Evolutionary conservation across 2,888 invertebrate genomes (phyloP).

Genomic region (Cerastis rubricosa): DNA sequence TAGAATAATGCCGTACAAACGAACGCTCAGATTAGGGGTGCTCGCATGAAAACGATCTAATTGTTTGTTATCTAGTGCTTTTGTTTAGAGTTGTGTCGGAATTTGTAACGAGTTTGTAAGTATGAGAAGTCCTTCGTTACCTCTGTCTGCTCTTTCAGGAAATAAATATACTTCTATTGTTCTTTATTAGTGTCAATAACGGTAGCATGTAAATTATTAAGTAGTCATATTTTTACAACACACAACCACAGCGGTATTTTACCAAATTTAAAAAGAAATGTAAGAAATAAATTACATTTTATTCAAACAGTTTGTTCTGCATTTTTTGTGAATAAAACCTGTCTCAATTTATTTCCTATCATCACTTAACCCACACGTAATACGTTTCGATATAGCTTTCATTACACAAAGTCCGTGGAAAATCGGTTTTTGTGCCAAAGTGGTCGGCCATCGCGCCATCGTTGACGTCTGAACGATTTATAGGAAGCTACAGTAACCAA

Average conservation of each 20-base stretch:
- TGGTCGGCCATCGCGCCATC: constrained; percentile 63
- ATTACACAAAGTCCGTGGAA: constrained; percentile 58
- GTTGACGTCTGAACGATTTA: constrained; percentile 69
- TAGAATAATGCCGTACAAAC: constrained; percentile 67
- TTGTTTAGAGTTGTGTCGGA: constrained; percentile 71
- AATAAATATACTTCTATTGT: no score
- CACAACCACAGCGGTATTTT: background rate
- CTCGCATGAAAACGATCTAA: constrained; percentile 77
- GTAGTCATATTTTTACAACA: background rate
- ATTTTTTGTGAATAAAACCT: background rate
- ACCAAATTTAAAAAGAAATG: no score
- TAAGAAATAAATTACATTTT: background rate
- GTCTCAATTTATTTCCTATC: constrained; percentile 1
- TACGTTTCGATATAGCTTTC: constrained; percentile 49
- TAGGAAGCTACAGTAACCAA: constrained; percentile 61
- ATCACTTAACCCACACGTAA: constrained; percentile 40
- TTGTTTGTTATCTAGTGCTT: constrained; percentile 80
- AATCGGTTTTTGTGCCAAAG: constrained; percentile 70
- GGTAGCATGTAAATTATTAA: background rate
- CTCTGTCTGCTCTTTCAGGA: background rate
- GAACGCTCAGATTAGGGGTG: constrained; percentile 75
- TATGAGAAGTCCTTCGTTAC: background rate
- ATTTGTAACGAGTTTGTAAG: constrained; percentile 51
- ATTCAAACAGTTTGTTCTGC: background rate
- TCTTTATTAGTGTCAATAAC: background rate